phyloP scores from a whole-genome alignment of 2,113 vertebrate genomes.

The Steatornis caripensis region DNA sequence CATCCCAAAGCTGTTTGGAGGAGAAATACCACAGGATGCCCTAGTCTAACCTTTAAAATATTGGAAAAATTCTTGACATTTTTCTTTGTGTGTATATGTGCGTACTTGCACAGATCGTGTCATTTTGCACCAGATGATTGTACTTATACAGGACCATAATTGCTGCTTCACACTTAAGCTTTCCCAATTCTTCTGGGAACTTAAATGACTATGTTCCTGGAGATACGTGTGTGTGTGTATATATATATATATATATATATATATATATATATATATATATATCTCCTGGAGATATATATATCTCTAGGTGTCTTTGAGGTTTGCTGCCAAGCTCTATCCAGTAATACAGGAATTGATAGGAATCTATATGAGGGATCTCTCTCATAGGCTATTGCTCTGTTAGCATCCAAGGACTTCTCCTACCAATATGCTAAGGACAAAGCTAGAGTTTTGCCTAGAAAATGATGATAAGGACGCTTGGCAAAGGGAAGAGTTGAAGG shows the following conservation, averaged over 20 bases:
- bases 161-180: not conserved
- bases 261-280: too few species aligned
- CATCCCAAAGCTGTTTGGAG: not conserved
- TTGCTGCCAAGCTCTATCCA: not conserved
- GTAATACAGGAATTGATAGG: not conserved
- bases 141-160: not conserved
- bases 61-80: not conserved
- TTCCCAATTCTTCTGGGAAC: not conserved
- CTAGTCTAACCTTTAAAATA: not conserved
- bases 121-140: not conserved
- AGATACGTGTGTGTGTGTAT: too few species aligned
- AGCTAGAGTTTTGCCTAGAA: not conserved
- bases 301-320: not conserved
- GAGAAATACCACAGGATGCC: not conserved
- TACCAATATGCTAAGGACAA: not conserved
- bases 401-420: not conserved
- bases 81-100: not conserved
- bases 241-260: too few species aligned
- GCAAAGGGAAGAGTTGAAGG: not conserved
- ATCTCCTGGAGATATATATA: too few species aligned
- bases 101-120: not conserved
- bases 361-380: not conserved
- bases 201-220: not conserved
- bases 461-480: not conserved
- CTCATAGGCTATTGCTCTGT: not conserved